Evolutionary conservation across 23 tunicate genomes (phyloP).

Genomic region (Ascidia mentula): DNA sequence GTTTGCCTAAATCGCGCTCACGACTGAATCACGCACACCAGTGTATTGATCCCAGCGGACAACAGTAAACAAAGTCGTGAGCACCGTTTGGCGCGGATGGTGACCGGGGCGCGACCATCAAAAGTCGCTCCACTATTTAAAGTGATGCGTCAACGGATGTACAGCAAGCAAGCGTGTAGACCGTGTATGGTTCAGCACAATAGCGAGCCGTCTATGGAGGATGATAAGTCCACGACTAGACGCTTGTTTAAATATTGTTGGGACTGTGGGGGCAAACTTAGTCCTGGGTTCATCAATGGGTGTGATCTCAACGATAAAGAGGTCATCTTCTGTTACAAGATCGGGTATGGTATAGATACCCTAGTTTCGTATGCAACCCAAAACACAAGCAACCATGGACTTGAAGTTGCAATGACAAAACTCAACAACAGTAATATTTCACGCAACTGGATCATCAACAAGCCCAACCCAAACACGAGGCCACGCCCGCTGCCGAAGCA

Average conservation of each 20-base stretch:
- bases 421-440: neutral
- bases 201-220: neutral
- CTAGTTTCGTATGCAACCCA: too few relatives aligned
- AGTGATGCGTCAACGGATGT: constrained; percentile 11
- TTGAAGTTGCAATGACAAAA: neutral
- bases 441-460: neutral
- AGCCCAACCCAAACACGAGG: neutral
- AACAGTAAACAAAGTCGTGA: neutral
- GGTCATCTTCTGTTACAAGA: too few relatives aligned
- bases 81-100: neutral
- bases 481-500: constrained; percentile 5
- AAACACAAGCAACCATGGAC: too few relatives aligned
- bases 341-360: too few relatives aligned
- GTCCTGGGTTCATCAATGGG: too few relatives aligned
- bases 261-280: too few relatives aligned
- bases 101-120: neutral
- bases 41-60: neutral
- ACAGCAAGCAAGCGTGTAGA: neutral
- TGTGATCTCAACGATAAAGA: too few relatives aligned
- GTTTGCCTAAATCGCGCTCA: neutral
- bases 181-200: neutral
- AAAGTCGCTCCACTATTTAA: neutral
- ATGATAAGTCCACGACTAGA: neutral
- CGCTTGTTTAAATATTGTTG: constrained; percentile 6
- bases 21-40: neutral